A percentile compares a stretch with the other conserved stretches of the same genome.
These are phyloP conservation scores for Neofelis nebulosa DNA, from an alignment of 2,113 vertebrate genomes.

Conservation along the genomic window DNA sequence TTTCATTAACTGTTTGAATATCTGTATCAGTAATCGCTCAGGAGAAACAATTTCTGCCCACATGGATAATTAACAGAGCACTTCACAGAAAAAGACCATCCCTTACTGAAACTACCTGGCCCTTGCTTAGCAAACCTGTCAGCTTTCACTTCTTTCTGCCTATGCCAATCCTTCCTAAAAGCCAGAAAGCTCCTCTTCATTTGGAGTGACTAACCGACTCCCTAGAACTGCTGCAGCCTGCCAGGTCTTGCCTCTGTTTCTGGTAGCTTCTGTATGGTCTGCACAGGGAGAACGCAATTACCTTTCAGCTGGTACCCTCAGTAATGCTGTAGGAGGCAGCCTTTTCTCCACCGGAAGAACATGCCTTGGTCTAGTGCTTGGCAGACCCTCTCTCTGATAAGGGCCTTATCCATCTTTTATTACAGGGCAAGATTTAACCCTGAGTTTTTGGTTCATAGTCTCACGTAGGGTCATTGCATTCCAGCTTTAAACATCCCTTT, in stretches of 20 bases:
- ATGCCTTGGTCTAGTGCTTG: neutral
- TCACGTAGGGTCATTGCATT: neutral
- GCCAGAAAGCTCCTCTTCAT: neutral
- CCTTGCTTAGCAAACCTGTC: slow-evolving; percentile 31
- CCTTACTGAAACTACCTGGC: slow-evolving; percentile 19
- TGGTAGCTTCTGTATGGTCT: neutral
- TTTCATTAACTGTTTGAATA: slow-evolving; percentile 76
- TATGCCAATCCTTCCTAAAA: neutral
- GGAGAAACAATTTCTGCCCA: slow-evolving; percentile 65
- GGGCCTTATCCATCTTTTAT: neutral
- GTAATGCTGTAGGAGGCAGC: neutral
- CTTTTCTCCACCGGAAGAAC: neutral
- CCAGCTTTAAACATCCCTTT: neutral
- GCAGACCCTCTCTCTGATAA: neutral
- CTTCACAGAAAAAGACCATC: slow-evolving; percentile 40
- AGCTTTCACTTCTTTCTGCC: neutral
- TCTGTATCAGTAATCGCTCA: slow-evolving; percentile 72
- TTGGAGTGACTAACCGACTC: neutral
- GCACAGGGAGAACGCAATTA: neutral
- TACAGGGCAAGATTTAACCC: slow-evolving; percentile 15
- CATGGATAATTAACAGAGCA: slow-evolving; percentile 68
- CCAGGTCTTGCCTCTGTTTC: neutral
- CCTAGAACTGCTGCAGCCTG: neutral
- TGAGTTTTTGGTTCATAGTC: neutral
- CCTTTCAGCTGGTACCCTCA: neutral